These are phyloP conservation scores for Poecile atricapillus DNA, from an alignment of 2,113 vertebrate genomes.

Conservation along the genomic window DNA sequence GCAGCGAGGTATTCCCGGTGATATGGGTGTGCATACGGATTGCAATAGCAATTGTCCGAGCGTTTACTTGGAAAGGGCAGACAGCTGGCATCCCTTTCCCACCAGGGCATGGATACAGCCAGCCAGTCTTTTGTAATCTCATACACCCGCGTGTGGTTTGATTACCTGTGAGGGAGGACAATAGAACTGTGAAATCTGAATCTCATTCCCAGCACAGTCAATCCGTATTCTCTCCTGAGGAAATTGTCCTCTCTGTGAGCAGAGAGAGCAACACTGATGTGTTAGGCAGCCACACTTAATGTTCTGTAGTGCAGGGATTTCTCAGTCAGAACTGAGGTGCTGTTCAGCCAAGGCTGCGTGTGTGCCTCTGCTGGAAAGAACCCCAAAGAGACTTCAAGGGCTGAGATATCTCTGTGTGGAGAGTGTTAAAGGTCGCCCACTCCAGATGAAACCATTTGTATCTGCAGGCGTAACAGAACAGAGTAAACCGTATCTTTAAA, in stretches of 20 bases:
- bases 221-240: rapidly evolving
- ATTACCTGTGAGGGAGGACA: not conserved
- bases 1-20: not conserved
- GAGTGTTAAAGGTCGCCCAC: not conserved
- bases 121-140: not conserved
- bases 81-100: not conserved
- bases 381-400: not conserved
- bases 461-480: not conserved
- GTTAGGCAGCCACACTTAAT: not conserved
- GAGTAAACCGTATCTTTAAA: not conserved
- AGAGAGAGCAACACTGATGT: not conserved
- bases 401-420: not conserved
- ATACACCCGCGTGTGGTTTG: rapidly evolving
- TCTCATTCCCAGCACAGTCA: not conserved
- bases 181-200: not conserved
- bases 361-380: not conserved
- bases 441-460: not conserved
- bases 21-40: not conserved
- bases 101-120: not conserved
- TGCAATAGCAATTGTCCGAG: not conserved
- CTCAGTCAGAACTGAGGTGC: rapidly evolving
- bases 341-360: not conserved
- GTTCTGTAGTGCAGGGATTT: not conserved
- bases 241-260: not conserved
- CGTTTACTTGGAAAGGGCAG: not conserved